Evolutionary conservation across 2,113 vertebrate genomes (phyloP).

Genomic region (Helogale parvula): DNA sequence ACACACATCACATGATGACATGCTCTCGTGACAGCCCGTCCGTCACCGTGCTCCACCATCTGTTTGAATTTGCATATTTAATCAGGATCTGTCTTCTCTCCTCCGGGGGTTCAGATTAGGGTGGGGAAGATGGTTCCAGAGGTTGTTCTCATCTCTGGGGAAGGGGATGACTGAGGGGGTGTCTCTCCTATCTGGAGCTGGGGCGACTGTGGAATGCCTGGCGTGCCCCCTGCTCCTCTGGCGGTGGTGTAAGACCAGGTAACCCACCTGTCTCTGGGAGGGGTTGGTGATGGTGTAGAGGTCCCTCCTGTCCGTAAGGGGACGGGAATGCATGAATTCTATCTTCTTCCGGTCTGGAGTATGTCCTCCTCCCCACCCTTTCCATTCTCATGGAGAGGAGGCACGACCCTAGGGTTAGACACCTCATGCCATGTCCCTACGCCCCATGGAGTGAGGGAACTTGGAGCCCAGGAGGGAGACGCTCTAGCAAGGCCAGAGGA

Average conservation of each 20-base stretch:
- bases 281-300: not conserved
- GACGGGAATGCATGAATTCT: not conserved
- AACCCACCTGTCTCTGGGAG: not conserved
- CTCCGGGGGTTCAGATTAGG: constrained; percentile 29
- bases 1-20: constrained; percentile 7
- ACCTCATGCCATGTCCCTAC: not conserved
- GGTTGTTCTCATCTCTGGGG: not conserved
- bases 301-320: not conserved
- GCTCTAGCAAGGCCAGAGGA: not conserved
- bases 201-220: not conserved
- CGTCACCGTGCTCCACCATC: constrained; percentile 59
- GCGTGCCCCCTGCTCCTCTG: not conserved
- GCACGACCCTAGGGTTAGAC: not conserved
- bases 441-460: not conserved
- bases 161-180: not conserved
- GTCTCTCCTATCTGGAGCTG: not conserved
- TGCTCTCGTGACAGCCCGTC: constrained; percentile 67
- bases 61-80: constrained; percentile 78
- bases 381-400: not conserved
- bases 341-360: not conserved
- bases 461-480: not conserved
- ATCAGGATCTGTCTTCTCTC: constrained; percentile 73
- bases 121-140: constrained; percentile 41
- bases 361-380: too few relatives aligned
- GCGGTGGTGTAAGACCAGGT: not conserved